A percentile compares a stretch with the other conserved stretches of the same genome.
These are phyloP conservation scores for Podargus strigoides DNA, from an alignment of 2,797 vertebrate genomes.

Conservation along the genomic window DNA sequence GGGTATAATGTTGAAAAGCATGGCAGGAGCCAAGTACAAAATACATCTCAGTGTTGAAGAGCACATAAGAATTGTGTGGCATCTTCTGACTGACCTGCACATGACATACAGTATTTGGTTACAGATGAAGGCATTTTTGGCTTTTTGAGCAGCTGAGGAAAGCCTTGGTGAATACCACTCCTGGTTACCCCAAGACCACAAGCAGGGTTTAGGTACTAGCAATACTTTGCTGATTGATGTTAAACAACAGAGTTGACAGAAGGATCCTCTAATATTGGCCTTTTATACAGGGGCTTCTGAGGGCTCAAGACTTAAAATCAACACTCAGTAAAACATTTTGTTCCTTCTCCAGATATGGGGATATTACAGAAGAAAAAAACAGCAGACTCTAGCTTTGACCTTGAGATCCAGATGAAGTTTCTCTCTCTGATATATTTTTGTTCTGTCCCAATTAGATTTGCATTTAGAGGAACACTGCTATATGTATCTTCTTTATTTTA, in stretches of 20 bases:
- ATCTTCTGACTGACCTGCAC: neutral
- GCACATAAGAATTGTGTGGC: accelerated
- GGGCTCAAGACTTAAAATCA: neutral
- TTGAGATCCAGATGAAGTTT: neutral
- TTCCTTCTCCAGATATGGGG: neutral
- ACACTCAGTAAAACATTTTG: neutral
- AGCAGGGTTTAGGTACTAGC: neutral
- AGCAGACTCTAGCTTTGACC: neutral
- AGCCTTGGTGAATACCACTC: neutral
- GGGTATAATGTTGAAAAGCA: neutral
- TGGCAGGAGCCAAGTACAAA: accelerated
- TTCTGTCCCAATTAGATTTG: neutral
- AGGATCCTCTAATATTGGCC: neutral
- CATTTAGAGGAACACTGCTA: neutral
- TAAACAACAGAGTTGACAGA: neutral
- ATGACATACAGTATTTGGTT: neutral
- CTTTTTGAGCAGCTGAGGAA: neutral
- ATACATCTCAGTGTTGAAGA: neutral
- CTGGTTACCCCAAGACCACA: neutral
- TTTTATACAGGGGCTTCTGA: neutral
- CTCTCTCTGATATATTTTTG: neutral
- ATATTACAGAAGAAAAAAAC: neutral
- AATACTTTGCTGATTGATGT: neutral
- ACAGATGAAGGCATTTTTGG: neutral
- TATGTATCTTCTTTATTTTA: neutral